Evolutionary conservation across 1,140 invertebrate species (phyloP), one percentile per base, ranked within the genome.

Genomic region (Pseudomyrmex flavicornis): DNA sequence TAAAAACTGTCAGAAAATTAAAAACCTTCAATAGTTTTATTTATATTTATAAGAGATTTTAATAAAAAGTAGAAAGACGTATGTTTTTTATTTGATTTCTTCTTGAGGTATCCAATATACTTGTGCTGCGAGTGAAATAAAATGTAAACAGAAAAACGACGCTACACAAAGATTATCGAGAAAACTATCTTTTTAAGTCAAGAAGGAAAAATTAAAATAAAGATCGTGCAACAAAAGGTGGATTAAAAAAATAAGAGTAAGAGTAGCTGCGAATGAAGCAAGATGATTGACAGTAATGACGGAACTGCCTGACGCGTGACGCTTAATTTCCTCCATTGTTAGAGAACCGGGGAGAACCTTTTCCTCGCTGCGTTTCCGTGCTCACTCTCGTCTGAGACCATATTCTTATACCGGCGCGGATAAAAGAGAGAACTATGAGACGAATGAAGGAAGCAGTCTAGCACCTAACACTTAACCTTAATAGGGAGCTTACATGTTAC

Each of bases 251-350:
- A 35, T 7, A 70, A 75, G 17, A 59, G 13, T 1, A 3, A 15
- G 65, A 26, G 17, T 77, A 77, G 76, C 76, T 72, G 66, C 54
- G 66, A 80, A 80, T 80, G 76, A 80, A 72, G 22, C n/a, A 22
- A 17, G 56, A 80, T 80, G 76, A 80, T 80, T 80, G 76, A 80
- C 66, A 80, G 54, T 80, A 80, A 80, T 59, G 76, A 80, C 54
- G 76, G 76, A 59, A 80, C 66, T 80, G 48, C 66, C 66, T 80
- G 76, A 80, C 76, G 44, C 66, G 76, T 80, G 76, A 72, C 68
- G 66, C 66, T 80, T 80, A 80, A 80, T 80, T 80, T 80, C 76
- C 66, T 61, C 54, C 4, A 80, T 80, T 80, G 66, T 80, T 72
- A 80, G 61, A 76, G 61, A 66, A 44, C 74, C 44, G 13, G 52